Base-by-base conservation (phyloP, 2,888 invertebrate genomes). In the Ischnura elegans region DNA sequence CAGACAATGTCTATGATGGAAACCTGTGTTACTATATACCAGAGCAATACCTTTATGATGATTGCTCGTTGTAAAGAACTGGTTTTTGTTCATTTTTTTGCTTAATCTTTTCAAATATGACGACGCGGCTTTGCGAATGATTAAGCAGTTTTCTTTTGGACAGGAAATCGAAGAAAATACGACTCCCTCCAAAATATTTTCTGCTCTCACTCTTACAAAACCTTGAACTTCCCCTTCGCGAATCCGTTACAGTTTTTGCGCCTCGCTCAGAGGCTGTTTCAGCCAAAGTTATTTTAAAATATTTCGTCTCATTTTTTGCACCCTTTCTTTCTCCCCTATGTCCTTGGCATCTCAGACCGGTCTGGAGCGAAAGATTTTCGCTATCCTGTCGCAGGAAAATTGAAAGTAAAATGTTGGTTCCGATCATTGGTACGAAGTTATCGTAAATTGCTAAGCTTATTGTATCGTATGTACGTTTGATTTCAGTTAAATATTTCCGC, bases 241-340 rank as follows among this genome's bases (percentile, higher is more conserved):
- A 10, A 36, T 13, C 76, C 13, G 8, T 25, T 36, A 36, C 76
- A 36, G 8, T 76, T 76, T 76, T 76, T 76, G 4, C 16, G 76
- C 25, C 36, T 61, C 76, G 8, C 36, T 76, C n/a, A 13, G 0
- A 76, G 76, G 29, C 36, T 76, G 76, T 76, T 76, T 76, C 36
- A 36, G 76, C 76, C 36, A 76, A 76, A 76, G 76, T 76, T 76
- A 76, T 76, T 76, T 76, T 76, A 76, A 76, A 76, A 76, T 76
- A 76, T 36, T 76, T n/a, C 76, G 36, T 76, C 76, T 76, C 16
- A 25, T 13, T 76, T 76, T 76, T 76, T 66, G 21, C 8, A 25
- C 29, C 76, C 76, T 36, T 76, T 76, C 76, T 76, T 61, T 36
- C 76, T 76, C 29, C 76, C 36, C 6, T 36, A 36, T 36, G 76